A percentile compares a stretch with the other conserved stretches of the same genome.
These are phyloP conservation scores for Strongylocentrotus purpuratus DNA, from an alignment of 35 echinoderm and acorn worm genomes.

Conservation along the genomic window DNA sequence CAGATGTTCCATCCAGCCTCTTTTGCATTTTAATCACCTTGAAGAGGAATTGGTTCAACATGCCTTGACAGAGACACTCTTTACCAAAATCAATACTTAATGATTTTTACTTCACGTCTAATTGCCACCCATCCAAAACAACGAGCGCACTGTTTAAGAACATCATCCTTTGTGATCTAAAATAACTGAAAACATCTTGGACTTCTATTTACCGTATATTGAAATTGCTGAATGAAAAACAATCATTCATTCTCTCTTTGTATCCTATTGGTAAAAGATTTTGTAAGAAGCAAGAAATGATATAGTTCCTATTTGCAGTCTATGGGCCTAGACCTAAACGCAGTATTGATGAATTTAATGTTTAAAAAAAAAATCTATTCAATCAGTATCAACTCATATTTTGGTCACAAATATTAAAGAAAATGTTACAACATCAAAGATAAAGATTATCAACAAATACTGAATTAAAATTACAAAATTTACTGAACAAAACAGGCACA, in stretches of 20 bases:
- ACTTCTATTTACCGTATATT: background rate
- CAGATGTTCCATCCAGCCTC: slow-evolving; percentile 37
- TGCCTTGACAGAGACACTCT: slow-evolving; percentile 2
- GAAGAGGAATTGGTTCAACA: background rate
- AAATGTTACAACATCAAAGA: too few species aligned
- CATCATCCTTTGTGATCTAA: background rate
- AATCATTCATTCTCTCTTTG: background rate
- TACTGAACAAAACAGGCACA: too few species aligned
- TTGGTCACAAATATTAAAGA: too few species aligned
- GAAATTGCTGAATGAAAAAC: background rate
- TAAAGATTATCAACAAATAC: too few species aligned
- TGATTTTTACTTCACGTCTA: slow-evolving; percentile 32
- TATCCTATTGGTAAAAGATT: too few species aligned
- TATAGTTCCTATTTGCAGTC: background rate
- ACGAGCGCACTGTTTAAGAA: background rate
- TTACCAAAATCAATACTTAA: slow-evolving; percentile 33
- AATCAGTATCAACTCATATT: too few species aligned
- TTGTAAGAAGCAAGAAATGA: background rate
- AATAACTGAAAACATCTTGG: background rate
- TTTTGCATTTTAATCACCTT: slow-evolving; percentile 52
- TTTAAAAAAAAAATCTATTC: too few species aligned
- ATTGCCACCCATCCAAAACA: slow-evolving; percentile 8
- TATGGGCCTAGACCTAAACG: too few species aligned
- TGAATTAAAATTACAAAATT: too few species aligned
- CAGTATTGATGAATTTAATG: too few species aligned